phyloP scores from a whole-genome alignment of 2,888 invertebrate species.

The Candidula unifasciata region DNA sequence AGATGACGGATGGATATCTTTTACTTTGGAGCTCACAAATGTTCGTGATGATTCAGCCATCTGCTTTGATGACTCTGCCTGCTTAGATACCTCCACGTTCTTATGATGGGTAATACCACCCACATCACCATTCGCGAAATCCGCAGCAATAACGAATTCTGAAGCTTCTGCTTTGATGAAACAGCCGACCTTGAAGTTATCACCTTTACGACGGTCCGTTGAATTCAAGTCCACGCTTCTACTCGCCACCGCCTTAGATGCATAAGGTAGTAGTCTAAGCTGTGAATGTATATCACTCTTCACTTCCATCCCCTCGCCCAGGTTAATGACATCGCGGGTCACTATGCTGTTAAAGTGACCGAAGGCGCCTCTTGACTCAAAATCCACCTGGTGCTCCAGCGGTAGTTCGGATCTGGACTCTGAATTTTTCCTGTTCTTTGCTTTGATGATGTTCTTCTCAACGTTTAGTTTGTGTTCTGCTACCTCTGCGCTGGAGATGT shows the following conservation, averaged over 20 bases:
- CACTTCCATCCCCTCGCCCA: not conserved
- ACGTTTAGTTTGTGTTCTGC: slow-evolving; percentile 86
- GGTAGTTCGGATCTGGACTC: slow-evolving; percentile 42
- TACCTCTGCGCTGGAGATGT: slow-evolving; percentile 91
- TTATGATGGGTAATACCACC: too few relatives aligned
- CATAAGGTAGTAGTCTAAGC: not conserved
- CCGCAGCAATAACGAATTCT: not conserved
- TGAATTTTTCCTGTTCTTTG: slow-evolving; percentile 55
- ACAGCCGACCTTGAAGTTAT: not conserved
- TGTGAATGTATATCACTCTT: slow-evolving; percentile 23
- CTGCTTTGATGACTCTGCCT: too few relatives aligned
- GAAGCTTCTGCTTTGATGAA: slow-evolving; percentile 24
- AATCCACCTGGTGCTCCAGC: slow-evolving; percentile 27
- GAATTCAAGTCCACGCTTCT: slow-evolving; percentile 1
- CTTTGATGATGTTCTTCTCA: slow-evolving; percentile 66
- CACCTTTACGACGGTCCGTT: not conserved
- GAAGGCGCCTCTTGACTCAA: slow-evolving; percentile 36
- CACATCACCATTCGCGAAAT: too few relatives aligned
- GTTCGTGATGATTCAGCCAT: not conserved
- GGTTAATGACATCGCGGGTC: slow-evolving; percentile 5
- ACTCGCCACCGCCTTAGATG: not conserved
- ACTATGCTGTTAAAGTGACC: slow-evolving; percentile 32
- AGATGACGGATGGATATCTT: not conserved
- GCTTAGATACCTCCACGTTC: too few relatives aligned
- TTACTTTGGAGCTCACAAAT: not conserved